phyloP scores from a whole-genome alignment of 2,797 vertebrate species.

The Arnoldichthys spilopterus region DNA sequence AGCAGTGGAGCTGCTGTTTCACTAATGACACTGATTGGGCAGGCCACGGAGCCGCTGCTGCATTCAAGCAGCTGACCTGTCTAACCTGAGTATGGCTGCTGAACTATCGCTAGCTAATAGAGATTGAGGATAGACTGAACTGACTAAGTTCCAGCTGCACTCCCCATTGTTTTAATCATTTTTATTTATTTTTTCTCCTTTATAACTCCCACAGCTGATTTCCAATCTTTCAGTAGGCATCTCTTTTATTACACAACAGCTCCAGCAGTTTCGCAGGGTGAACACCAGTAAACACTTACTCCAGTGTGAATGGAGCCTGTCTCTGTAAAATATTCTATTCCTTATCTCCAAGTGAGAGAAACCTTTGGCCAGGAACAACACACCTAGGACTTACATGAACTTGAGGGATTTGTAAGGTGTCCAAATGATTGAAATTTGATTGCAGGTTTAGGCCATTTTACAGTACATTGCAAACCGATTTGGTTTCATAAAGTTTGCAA shows the following conservation, averaged over 20 bases:
- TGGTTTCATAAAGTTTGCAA: too few species aligned
- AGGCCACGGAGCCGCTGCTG: slow-evolving; percentile 46
- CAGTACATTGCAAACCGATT: too few species aligned
- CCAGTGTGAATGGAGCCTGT: too few species aligned
- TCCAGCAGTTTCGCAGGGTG: not conserved
- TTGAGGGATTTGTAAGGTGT: too few species aligned
- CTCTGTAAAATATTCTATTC: too few species aligned
- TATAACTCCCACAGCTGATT: not conserved
- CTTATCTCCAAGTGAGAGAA: too few species aligned
- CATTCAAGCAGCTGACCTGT: slow-evolving; percentile 36
- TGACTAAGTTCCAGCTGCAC: not conserved
- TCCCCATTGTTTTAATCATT: not conserved
- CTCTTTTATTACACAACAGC: not conserved
- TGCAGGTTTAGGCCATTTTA: too few species aligned
- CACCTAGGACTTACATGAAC: too few species aligned
- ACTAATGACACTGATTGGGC: slow-evolving; percentile 46
- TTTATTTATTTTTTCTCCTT: too few species aligned
- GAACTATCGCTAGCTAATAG: slow-evolving; percentile 10
- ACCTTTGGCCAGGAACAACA: too few species aligned
- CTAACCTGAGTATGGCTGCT: slow-evolving; percentile 36
- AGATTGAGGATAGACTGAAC: not conserved
- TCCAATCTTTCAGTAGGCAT: not conserved
- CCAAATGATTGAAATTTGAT: too few species aligned
- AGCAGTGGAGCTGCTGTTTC: slow-evolving; percentile 51
- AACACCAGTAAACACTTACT: not conserved